Conservation (phyloP, 1,140 invertebrate genomes). For the Scaptodrosophila lebanonensis region DNA sequence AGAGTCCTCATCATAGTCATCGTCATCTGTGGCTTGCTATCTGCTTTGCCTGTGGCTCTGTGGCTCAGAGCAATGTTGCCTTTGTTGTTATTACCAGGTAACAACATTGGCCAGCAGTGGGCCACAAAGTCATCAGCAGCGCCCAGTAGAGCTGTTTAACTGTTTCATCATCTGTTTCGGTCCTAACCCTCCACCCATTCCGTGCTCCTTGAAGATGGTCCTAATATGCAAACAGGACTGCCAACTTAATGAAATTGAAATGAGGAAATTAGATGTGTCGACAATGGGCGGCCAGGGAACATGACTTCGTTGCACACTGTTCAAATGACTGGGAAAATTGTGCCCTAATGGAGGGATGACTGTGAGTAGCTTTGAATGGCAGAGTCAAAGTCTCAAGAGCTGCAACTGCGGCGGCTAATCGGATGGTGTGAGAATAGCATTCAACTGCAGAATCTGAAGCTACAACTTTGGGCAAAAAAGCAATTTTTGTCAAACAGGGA, state of each 20-base stretch:
- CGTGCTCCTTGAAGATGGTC: conserved; percentile 53
- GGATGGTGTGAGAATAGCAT: too few species aligned
- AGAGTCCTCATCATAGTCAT: conserved; percentile 24
- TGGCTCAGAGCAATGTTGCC: conserved; percentile 18
- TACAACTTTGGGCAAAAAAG: too few species aligned
- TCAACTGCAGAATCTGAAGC: too few species aligned
- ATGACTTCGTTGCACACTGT: too few species aligned
- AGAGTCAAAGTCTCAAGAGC: too few species aligned
- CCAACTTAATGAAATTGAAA: conserved; percentile 73
- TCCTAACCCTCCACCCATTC: neutral
- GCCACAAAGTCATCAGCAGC: conserved; percentile 36
- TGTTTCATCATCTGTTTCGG: conserved; percentile 41
- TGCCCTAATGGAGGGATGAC: too few species aligned
- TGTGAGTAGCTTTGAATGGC: too few species aligned
- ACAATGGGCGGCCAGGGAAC: conserved; percentile 23
- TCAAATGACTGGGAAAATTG: neutral
- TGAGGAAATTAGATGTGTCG: conserved; percentile 68
- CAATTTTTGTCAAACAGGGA: too few species aligned
- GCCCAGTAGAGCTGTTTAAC: conserved; percentile 58
- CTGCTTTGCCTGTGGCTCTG: conserved; percentile 41
- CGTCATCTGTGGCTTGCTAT: conserved; percentile 20
- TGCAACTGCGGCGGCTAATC: too few species aligned
- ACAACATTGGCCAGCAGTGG: conserved; percentile 44
- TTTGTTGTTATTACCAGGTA: conserved; percentile 42
- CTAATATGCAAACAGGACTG: conserved; percentile 69